phyloP scores from a whole-genome alignment of 2,888 invertebrate species.

The Agrilus mali region DNA sequence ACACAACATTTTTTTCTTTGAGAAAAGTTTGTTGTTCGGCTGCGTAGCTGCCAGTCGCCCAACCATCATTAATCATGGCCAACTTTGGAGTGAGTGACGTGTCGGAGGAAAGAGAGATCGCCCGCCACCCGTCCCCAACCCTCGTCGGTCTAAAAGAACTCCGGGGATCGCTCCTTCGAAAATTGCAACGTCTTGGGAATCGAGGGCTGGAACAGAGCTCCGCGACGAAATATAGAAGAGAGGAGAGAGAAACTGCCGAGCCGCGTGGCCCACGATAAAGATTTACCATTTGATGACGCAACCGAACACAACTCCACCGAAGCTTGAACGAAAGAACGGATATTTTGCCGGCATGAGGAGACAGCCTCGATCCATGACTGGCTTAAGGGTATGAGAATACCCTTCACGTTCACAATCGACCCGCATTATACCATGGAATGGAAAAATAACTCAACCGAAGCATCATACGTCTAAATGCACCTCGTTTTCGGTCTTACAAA shows the following conservation, averaged over 20 bases:
- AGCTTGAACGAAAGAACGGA: too few species aligned
- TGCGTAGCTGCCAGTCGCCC: conserved; percentile 38
- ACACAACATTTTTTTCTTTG: conserved; percentile 41
- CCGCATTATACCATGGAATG: too few species aligned
- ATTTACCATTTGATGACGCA: conserved; percentile 27
- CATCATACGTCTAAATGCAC: too few species aligned
- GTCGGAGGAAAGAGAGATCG: conserved; percentile 28
- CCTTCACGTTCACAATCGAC: too few species aligned
- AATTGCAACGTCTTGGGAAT: conserved; percentile 34
- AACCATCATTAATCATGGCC: conserved; percentile 45
- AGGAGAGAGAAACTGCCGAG: conserved; percentile 8
- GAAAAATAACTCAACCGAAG: too few species aligned
- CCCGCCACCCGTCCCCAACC: conserved; percentile 23
- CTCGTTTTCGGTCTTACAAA: too few species aligned
- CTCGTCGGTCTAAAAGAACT: conserved; percentile 28
- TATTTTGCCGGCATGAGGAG: too few species aligned
- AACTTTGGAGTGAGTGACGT: conserved; percentile 41
- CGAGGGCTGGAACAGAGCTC: conserved; percentile 20
- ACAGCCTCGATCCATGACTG: too few species aligned
- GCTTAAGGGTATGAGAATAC: too few species aligned
- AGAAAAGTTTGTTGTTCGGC: conserved; percentile 50
- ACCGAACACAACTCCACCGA: conserved; percentile 17
- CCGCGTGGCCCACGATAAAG: too few species aligned
- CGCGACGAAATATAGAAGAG: conserved; percentile 19
- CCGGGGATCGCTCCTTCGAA: conserved; percentile 34